phyloP scores from a whole-genome alignment of 23 tunicate genomes.

The Ciona savignyi region DNA sequence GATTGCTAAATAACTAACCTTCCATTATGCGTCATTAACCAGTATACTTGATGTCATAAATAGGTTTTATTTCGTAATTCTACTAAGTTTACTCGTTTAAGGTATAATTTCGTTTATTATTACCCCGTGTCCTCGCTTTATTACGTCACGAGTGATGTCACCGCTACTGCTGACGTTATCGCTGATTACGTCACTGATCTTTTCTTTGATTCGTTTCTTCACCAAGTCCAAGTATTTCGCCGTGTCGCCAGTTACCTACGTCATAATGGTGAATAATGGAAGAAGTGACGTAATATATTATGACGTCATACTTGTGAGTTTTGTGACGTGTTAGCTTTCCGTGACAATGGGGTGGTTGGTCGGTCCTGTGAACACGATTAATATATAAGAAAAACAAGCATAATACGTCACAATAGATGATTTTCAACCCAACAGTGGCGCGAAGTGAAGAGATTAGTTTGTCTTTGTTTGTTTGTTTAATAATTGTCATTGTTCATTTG shows the following conservation, averaged over 20 bases:
- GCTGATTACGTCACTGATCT: constrained; percentile 1
- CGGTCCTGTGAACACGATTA: not conserved
- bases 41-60: not conserved
- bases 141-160: constrained; percentile 18
- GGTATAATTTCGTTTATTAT: not conserved
- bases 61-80: not conserved
- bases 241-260: not conserved
- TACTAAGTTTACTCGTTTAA: no score
- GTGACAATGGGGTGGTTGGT: not conserved
- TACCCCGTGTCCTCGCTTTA: not conserved
- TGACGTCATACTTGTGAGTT: not conserved
- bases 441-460: no score
- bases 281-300: not conserved
- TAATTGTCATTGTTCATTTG: no score
- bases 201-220: constrained; percentile 18
- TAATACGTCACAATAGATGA: no score
- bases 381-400: no score
- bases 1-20: not conserved
- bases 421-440: no score
- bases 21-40: not conserved
- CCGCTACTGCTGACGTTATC: constrained; percentile 34
- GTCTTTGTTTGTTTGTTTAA: no score
- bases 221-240: constrained; percentile 11
- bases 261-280: not conserved
- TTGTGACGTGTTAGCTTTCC: not conserved